Conservation (phyloP, 2,888 invertebrate species). For the Eupithecia abbreviata region DNA sequence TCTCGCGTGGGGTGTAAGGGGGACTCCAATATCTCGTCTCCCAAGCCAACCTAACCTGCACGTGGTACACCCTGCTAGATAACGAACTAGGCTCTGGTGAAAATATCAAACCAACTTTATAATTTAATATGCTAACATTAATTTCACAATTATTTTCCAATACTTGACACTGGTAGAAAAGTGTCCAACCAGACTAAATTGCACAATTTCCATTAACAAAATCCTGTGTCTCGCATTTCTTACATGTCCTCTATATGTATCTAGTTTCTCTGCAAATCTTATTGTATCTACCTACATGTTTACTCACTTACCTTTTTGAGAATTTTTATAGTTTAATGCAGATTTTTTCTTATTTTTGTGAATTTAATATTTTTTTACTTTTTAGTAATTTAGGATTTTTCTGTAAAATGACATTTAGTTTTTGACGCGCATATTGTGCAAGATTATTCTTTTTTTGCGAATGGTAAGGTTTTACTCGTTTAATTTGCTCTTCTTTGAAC, state of each 20-base stretch:
- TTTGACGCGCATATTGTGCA: neutral
- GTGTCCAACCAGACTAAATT: no score
- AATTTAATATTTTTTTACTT: conserved; percentile 28
- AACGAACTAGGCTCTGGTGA: no score
- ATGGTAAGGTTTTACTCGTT: neutral
- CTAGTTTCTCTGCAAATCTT: neutral
- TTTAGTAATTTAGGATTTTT: conserved; percentile 30
- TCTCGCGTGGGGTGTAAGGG: no score
- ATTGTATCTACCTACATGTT: neutral
- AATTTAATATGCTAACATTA: no score
- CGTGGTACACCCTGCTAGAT: no score
- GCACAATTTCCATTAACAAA: no score
- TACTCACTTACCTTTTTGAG: conserved; percentile 12
- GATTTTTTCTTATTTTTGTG: conserved; percentile 21
- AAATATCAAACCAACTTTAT: no score
- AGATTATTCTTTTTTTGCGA: neutral
- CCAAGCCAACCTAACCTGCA: no score
- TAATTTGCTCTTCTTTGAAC: neutral
- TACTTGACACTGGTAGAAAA: no score
- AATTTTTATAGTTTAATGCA: conserved; percentile 23
- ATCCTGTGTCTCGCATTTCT: neutral
- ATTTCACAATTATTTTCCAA: no score
- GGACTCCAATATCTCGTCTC: no score
- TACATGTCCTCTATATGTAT: no score
- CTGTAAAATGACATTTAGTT: conserved; percentile 20